Evolutionary conservation across 2,113 vertebrate species (phyloP), one percentile per base, ranked within the genome.

Genomic region (Galemys pyrenaicus): DNA sequence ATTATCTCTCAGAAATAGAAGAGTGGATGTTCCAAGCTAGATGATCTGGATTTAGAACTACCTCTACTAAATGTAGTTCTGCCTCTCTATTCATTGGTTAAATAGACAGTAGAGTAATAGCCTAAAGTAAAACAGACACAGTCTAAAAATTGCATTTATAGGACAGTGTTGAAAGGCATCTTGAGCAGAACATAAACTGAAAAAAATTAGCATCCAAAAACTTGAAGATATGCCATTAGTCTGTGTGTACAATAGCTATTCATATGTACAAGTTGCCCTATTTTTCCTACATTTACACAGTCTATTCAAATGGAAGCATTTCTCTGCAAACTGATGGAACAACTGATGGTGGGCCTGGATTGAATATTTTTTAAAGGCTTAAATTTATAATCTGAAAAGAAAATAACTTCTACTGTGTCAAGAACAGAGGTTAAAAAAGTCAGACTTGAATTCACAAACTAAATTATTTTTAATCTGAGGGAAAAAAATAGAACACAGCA

Each of bases 91-190:
- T 84, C 71, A 28, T 24, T 60, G 44, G 16, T 51, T 41, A 82
- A 89, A 46, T 26, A 79, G 64, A 70, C 30, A 64, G 51, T 35
- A 87, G 37, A 58, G 62, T 81, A 78, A 85, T 19, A 64, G n/a
- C 26, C 37, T 70, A 91, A 88, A 94, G 51, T 83, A 82, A 94
- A 91, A 70, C 30, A 44, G 15, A 26, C 60, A 5, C 62, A 71
- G 75, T 96, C 70, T 83, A 87, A 96, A 94, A 92, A 67, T 62
- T 20, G 0, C 39, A 28, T 88, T 51, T 58, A 79, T 80, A 54
- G 22, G 39, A 92, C 30, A 4, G 64, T 87, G 32, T 81, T 89
- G 58, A 96, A 97, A 95, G 62, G 30, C 70, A 89, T 97, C 58
- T 94, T 87, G 58, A 75, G 30, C 17, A 94, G 87, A 94, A 85